phyloP scores from a whole-genome alignment of 1,140 invertebrate species.

The Lepidotrigona ventralis region DNA sequence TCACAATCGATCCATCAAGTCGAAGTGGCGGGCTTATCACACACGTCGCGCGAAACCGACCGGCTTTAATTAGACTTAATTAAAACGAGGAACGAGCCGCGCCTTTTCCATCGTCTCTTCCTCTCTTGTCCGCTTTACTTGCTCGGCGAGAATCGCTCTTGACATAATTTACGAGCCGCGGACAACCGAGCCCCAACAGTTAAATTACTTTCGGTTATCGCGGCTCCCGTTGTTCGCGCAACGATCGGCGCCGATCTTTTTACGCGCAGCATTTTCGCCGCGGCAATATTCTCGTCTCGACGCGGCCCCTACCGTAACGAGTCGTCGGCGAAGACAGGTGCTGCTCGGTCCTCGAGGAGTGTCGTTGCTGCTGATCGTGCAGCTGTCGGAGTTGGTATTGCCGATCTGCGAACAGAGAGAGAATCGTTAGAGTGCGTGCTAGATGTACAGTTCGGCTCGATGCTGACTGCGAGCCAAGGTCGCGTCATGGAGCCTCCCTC shows the following conservation, averaged over 20 bases:
- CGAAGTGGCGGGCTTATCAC: neutral
- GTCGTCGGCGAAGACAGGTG: slow-evolving; percentile 54
- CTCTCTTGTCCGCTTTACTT: neutral
- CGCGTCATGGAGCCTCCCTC: neutral
- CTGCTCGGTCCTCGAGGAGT: slow-evolving; percentile 64
- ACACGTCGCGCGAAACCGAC: slow-evolving; percentile 5
- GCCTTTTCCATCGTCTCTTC: neutral
- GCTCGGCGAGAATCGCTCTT: slow-evolving; percentile 2
- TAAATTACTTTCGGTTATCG: slow-evolving; percentile 56
- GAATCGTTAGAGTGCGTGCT: neutral
- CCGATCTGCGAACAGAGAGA: slow-evolving; percentile 65
- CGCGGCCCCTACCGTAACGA: slow-evolving; percentile 63
- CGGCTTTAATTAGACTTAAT: slow-evolving; percentile 42
- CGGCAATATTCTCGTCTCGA: slow-evolving; percentile 70
- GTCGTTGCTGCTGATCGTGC: slow-evolving; percentile 49
- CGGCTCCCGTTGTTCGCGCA: slow-evolving; percentile 30
- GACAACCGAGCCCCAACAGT: slow-evolving; percentile 29
- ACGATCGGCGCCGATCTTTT: slow-evolving; percentile 25
- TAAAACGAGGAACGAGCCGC: slow-evolving; percentile 35
- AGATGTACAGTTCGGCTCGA: neutral
- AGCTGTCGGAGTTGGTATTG: slow-evolving; percentile 60
- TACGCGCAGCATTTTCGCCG: slow-evolving; percentile 70
- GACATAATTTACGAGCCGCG: slow-evolving; percentile 51
- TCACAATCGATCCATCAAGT: neutral
- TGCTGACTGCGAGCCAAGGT: neutral